Conservation (phyloP, 2,113 vertebrate species). For the Ondatra zibethicus region DNA sequence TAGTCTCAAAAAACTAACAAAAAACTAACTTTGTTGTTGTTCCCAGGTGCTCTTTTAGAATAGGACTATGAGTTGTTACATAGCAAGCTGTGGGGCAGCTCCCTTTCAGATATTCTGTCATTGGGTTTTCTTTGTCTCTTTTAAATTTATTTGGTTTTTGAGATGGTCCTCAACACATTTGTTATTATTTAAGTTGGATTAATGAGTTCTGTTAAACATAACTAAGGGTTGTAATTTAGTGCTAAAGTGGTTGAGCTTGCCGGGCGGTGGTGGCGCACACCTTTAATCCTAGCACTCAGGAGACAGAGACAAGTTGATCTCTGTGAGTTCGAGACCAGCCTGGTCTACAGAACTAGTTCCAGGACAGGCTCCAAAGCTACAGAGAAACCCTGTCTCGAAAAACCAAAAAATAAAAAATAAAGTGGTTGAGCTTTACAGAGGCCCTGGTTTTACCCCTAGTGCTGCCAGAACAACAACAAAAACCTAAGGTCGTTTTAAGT, state of each 20-base stretch:
- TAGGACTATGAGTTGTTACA: not conserved
- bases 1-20: not conserved
- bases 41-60: not conserved
- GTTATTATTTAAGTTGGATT: not conserved
- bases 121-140: not conserved
- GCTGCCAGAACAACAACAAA: not conserved
- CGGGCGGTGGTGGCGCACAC: too few relatives aligned
- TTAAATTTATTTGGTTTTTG: not conserved
- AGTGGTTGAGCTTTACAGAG: not conserved
- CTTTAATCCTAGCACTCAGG: too few relatives aligned
- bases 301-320: too few relatives aligned
- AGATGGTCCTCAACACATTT: not conserved
- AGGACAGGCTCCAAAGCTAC: too few relatives aligned
- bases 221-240: not conserved
- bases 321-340: too few relatives aligned
- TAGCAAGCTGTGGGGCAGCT: not conserved
- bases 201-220: constrained; percentile 8
- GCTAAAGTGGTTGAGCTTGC: too few relatives aligned
- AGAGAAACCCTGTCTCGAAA: too few relatives aligned
- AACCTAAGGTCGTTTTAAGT: not conserved
- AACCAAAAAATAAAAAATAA: too few relatives aligned
- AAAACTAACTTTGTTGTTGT: not conserved
- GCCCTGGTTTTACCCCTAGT: not conserved
- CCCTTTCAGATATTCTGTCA: not conserved
- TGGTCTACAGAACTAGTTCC: too few relatives aligned